Percentiles rank a stretch among this genome's conserved stretches.
Evolutionary conservation across 1,140 invertebrate species (phyloP).

Genomic region (Drosophila suzukii): DNA sequence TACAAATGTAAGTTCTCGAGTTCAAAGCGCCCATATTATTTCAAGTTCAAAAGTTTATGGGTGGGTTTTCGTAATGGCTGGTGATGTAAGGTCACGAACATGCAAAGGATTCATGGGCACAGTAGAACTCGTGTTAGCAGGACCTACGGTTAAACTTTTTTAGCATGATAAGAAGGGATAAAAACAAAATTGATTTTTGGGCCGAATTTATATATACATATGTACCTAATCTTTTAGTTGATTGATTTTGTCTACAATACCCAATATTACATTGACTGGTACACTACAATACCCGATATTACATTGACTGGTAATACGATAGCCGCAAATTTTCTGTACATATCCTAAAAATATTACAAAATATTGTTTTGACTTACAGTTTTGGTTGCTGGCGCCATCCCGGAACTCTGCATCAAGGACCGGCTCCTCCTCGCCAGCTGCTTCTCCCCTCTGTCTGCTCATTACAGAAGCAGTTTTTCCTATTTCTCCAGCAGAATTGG

Average conservation of each 20-base stretch:
- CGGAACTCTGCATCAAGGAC: conserved; percentile 53
- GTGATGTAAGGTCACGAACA: conserved; percentile 62
- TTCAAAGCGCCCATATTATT: conserved; percentile 31
- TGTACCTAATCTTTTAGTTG: too few relatives aligned
- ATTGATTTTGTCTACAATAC: too few relatives aligned
- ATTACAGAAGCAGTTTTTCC: not conserved
- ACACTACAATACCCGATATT: too few relatives aligned
- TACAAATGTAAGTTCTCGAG: not conserved
- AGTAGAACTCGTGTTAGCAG: not conserved
- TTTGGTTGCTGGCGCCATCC: conserved; percentile 48
- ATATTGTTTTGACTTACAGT: conserved; percentile 66
- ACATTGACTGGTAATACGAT: too few relatives aligned
- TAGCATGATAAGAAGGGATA: not conserved
- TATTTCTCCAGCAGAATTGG: conserved; percentile 1
- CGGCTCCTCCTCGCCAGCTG: conserved; percentile 10
- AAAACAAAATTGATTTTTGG: not conserved
- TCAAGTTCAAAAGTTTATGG: conserved; percentile 66
- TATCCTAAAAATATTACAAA: too few relatives aligned
- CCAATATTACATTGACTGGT: too few relatives aligned
- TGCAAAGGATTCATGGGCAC: conserved; percentile 14
- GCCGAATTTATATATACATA: not conserved
- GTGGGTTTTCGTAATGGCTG: conserved; percentile 5
- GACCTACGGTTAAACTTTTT: conserved; percentile 12
- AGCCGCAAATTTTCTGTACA: too few relatives aligned
- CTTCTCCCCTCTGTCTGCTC: not conserved